These are phyloP conservation scores for Epinephelus awoara DNA, from an alignment of 2,797 vertebrate genomes.

Conservation along the genomic window DNA sequence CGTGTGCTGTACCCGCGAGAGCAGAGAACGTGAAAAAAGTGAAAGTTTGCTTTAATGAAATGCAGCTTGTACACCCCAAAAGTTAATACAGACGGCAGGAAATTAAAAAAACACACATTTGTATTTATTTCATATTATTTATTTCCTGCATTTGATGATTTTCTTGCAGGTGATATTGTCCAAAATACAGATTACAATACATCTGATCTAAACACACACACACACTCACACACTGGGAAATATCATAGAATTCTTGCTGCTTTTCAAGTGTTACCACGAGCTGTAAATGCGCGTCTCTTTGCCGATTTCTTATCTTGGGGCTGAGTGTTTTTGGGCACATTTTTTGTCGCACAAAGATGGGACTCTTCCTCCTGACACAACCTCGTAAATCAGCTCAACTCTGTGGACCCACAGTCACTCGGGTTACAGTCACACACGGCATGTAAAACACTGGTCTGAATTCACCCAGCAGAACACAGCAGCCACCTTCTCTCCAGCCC, in stretches of 20 bases:
- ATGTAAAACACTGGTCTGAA: constrained; percentile 67
- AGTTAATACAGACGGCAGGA: constrained; percentile 9
- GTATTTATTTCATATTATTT: constrained; percentile 12
- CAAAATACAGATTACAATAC: neutral
- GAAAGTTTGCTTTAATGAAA: constrained; percentile 52
- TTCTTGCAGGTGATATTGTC: neutral
- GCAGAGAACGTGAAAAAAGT: constrained; percentile 38
- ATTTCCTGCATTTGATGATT: neutral
- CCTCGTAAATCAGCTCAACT: constrained; percentile 62
- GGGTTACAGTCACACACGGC: constrained; percentile 69
- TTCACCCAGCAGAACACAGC: constrained; percentile 47
- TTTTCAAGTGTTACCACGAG: constrained; percentile 29
- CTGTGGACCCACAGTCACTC: constrained; percentile 58
- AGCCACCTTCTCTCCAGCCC: constrained; percentile 72
- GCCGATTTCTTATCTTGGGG: constrained; percentile 66
- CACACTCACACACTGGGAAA: neutral
- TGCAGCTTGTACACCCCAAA: constrained; percentile 16
- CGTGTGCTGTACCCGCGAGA: constrained; percentile 5
- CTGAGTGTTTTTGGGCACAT: constrained; percentile 54
- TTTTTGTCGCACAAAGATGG: constrained; percentile 69
- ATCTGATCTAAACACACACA: constrained; percentile 3
- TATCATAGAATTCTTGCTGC: constrained; percentile 10
- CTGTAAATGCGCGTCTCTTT: constrained; percentile 28
- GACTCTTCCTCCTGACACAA: constrained; percentile 70
- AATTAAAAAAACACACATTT: neutral